Conservation (phyloP, 2,797 vertebrate genomes). For the Diplodus puntazzo region DNA sequence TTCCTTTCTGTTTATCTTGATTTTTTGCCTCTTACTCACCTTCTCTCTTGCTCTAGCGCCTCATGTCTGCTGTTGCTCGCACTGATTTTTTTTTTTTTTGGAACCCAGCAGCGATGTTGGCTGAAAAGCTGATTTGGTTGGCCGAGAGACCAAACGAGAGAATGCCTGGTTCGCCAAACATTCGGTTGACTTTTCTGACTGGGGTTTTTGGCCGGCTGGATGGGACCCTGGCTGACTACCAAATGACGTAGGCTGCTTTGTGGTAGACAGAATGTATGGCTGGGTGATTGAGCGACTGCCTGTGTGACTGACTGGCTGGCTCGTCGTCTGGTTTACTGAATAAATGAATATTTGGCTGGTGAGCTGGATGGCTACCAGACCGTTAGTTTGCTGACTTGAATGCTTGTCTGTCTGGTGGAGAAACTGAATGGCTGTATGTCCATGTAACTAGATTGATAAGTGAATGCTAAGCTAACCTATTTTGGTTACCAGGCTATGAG, state of each 20-base stretch:
- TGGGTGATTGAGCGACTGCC: slow-evolving; percentile 35
- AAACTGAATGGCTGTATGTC: neutral
- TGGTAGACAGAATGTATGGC: slow-evolving; percentile 29
- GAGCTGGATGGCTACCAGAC: slow-evolving; percentile 10
- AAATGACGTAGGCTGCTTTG: slow-evolving; percentile 50
- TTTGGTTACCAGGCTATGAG: neutral
- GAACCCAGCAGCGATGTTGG: slow-evolving; percentile 41
- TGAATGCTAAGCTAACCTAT: neutral
- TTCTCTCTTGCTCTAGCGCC: slow-evolving; percentile 25
- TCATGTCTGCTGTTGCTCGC: slow-evolving; percentile 17
- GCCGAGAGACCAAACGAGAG: slow-evolving; percentile 29
- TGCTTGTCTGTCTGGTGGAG: slow-evolving; percentile 1
- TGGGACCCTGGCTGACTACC: slow-evolving; percentile 48
- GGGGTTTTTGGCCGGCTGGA: slow-evolving; percentile 28
- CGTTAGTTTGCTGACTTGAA: slow-evolving; percentile 17
- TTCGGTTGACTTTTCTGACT: slow-evolving; percentile 59
- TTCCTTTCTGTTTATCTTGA: slow-evolving; percentile 37
- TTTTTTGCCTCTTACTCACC: slow-evolving; percentile 40
- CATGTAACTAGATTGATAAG: neutral
- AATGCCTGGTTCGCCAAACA: slow-evolving; percentile 43
- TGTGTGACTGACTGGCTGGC: slow-evolving; percentile 40
- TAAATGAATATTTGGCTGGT: slow-evolving; percentile 29
- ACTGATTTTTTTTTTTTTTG: slow-evolving; percentile 8
- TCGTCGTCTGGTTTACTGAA: slow-evolving; percentile 19
- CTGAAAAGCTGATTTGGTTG: slow-evolving; percentile 44